Evolutionary conservation across 2,888 invertebrate species (phyloP).

Genomic region (Pherbina coryleti): DNA sequence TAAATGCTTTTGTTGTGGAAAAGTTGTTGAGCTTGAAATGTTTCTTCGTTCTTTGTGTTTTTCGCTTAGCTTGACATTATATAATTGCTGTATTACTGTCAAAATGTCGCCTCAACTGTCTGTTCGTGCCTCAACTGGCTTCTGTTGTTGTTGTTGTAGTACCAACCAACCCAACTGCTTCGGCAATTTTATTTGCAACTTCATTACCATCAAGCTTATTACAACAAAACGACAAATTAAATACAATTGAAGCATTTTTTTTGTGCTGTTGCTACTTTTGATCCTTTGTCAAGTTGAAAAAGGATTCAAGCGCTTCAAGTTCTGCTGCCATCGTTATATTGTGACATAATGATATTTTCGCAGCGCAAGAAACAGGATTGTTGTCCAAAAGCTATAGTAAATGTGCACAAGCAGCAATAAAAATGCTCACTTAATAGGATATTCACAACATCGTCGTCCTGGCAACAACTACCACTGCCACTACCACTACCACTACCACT

Average conservation of each 20-base stretch:
- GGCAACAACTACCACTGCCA: not conserved
- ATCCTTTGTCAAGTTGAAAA: conserved; percentile 21
- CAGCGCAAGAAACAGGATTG: not conserved
- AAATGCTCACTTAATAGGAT: conserved; percentile 17
- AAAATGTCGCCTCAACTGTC: too few species aligned
- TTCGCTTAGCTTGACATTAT: not conserved
- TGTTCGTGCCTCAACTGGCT: too few species aligned
- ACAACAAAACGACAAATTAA: not conserved
- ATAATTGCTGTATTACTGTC: too few species aligned
- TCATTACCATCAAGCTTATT: conserved; percentile 2
- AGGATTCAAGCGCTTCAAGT: conserved; percentile 1
- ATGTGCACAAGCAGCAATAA: conserved; percentile 22
- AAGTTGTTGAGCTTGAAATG: not conserved
- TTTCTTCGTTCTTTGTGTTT: not conserved
- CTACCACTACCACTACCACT: not conserved
- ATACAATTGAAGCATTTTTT: conserved; percentile 2
- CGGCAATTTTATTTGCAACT: conserved; percentile 7
- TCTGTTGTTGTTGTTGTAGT: too few species aligned
- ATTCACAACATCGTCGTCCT: conserved; percentile 4
- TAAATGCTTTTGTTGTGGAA: not conserved
- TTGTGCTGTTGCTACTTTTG: conserved; percentile 16
- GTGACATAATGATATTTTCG: not conserved
- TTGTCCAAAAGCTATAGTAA: conserved; percentile 4
- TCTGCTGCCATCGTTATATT: not conserved
- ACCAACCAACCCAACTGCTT: not conserved